These are phyloP conservation scores for Pentalonia nigronervosa DNA, from an alignment of 1,140 invertebrate genomes.

Conservation along the genomic window DNA sequence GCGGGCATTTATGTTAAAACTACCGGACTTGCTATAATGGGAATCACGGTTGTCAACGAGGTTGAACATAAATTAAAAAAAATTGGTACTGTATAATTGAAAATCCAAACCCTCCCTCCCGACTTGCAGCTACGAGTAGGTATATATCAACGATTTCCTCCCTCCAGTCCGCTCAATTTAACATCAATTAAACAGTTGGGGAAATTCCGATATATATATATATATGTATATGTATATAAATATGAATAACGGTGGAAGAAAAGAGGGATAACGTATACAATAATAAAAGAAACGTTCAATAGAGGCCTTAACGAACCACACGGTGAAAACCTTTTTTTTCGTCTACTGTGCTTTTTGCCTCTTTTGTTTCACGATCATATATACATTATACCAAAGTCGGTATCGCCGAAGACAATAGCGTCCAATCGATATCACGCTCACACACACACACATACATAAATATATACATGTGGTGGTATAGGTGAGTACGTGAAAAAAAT, in stretches of 20 bases:
- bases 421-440: constrained; percentile 36
- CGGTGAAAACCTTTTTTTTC: neutral
- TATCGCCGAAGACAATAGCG: constrained; percentile 18
- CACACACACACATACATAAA: neutral
- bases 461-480: neutral
- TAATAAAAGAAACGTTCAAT: constrained; percentile 45
- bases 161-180: constrained; percentile 51
- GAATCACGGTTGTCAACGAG: constrained; percentile 32
- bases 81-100: constrained; percentile 36
- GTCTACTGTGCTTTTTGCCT: constrained; percentile 21
- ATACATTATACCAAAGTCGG: neutral
- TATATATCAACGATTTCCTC: neutral
- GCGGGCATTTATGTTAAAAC: neutral
- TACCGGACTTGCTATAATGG: neutral
- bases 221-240: neutral
- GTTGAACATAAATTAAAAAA: constrained; percentile 39
- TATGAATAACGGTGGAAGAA: neutral
- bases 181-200: constrained; percentile 45
- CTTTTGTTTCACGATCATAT: constrained; percentile 45
- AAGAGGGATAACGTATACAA: neutral
- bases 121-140: too few species aligned
- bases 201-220: constrained; percentile 24
- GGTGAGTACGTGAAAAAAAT: neutral
- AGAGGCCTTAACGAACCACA: constrained; percentile 29
- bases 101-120: neutral